A percentile compares a stretch with the other conserved stretches of the same genome.
phyloP scores from a whole-genome alignment of 2,888 invertebrate species.

The Caenorhabditis angaria region DNA sequence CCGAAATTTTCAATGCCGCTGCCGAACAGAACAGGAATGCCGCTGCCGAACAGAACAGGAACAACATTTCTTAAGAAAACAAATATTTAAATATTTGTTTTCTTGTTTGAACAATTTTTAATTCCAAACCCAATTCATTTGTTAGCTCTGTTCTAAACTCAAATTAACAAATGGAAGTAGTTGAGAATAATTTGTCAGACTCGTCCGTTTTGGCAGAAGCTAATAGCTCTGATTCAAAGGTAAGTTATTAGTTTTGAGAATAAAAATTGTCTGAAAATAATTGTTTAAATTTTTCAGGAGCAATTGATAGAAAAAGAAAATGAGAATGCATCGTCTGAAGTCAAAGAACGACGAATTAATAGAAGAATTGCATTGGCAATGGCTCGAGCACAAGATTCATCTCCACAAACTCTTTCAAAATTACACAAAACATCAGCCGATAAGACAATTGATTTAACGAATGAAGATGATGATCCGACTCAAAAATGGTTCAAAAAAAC shows the following conservation, averaged over 20 bases:
- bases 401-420: slow-evolving; percentile 7
- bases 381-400: slow-evolving; percentile 5
- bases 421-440: slow-evolving; percentile 17
- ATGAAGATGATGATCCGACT: slow-evolving; percentile 39
- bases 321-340: background rate
- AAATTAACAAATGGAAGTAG: background rate
- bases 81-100: too few relatives aligned
- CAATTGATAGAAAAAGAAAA: slow-evolving; percentile 17
- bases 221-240: slow-evolving; percentile 18
- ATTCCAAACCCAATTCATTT: too few relatives aligned
- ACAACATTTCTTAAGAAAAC: too few relatives aligned
- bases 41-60: too few relatives aligned
- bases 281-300: too few relatives aligned
- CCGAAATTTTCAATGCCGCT: too few relatives aligned
- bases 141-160: too few relatives aligned
- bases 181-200: slow-evolving; percentile 21
- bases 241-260: background rate
- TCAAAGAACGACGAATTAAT: slow-evolving; percentile 11
- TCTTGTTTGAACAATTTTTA: background rate
- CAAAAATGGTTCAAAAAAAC: slow-evolving; percentile 39
- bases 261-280: too few relatives aligned
- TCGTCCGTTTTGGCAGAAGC: slow-evolving; percentile 23
- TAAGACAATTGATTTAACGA: slow-evolving; percentile 34
- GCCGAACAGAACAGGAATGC: too few relatives aligned
- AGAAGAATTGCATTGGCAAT: slow-evolving; percentile 5